These are phyloP conservation scores for Saccopteryx bilineata DNA, from an alignment of 2,113 vertebrate species.

Conservation along the genomic window DNA sequence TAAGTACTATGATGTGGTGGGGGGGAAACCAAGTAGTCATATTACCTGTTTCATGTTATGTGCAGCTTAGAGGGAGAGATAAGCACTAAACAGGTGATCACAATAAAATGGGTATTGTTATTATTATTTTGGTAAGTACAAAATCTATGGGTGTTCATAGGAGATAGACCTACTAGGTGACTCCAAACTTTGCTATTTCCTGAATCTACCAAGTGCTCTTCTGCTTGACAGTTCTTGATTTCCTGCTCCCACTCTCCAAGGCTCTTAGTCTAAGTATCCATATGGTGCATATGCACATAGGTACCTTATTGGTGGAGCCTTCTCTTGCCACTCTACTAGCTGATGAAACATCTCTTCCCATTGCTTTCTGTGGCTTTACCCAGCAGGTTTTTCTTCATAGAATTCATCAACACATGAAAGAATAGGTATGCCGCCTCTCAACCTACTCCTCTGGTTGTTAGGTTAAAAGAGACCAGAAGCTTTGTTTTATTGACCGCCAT, in stretches of 20 bases:
- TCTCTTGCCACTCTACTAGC: not conserved
- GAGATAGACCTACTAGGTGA: not conserved
- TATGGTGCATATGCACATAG: not conserved
- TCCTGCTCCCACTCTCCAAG: not conserved
- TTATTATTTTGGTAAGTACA: not conserved
- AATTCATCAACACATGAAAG: slow-evolving; percentile 10
- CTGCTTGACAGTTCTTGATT: not conserved
- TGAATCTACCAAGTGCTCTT: not conserved
- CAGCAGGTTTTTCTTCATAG: not conserved
- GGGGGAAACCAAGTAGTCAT: slow-evolving; percentile 1
- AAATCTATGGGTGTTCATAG: not conserved
- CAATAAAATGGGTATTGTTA: not conserved
- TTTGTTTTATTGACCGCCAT: not conserved
- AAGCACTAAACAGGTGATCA: slow-evolving; percentile 5
- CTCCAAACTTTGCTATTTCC: not conserved
- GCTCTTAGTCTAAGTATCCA: not conserved
- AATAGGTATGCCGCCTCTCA: not conserved
- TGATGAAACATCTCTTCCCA: not conserved
- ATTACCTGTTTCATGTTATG: not conserved
- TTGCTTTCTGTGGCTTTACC: not conserved
- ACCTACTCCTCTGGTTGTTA: not conserved
- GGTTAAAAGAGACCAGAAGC: not conserved
- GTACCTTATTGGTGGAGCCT: not conserved
- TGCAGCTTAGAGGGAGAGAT: not conserved
- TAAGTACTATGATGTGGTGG: not conserved